Evolutionary conservation across 2,113 vertebrate species (phyloP).

Genomic region (human): DNA sequence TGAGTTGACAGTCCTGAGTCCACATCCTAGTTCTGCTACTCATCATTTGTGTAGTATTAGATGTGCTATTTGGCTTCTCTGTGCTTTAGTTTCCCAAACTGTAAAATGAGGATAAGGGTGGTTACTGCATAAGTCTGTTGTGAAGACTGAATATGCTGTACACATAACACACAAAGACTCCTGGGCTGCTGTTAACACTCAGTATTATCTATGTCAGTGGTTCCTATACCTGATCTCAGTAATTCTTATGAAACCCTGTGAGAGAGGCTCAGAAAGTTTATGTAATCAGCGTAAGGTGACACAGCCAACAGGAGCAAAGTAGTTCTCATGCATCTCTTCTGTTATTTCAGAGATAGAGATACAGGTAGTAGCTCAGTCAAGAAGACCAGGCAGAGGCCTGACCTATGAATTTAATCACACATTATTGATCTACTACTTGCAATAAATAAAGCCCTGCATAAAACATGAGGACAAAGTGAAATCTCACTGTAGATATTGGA

Average conservation of each 20-base stretch:
- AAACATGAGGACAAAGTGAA: slow-evolving; percentile 5
- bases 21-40: not conserved
- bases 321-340: not conserved
- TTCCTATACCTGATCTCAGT: not conserved
- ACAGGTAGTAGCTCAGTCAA: not conserved
- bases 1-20: not conserved
- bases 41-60: not conserved
- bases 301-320: not conserved
- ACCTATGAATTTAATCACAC: not conserved
- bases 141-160: not conserved
- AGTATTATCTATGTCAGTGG: not conserved
- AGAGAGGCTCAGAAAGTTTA: not conserved
- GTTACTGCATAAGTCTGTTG: not conserved
- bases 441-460: slow-evolving; percentile 35
- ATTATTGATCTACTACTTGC: slow-evolving; percentile 1
- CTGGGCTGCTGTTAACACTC: not conserved
- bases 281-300: not conserved
- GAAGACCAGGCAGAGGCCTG: not conserved
- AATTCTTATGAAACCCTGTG: not conserved
- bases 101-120: not conserved
- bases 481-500: not conserved
- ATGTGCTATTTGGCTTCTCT: not conserved
- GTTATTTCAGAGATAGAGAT: not conserved
- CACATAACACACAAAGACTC: not conserved
- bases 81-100: not conserved